phyloP scores from a whole-genome alignment of 2,888 invertebrate genomes.

The Amblyjoppa fuscipennis region DNA sequence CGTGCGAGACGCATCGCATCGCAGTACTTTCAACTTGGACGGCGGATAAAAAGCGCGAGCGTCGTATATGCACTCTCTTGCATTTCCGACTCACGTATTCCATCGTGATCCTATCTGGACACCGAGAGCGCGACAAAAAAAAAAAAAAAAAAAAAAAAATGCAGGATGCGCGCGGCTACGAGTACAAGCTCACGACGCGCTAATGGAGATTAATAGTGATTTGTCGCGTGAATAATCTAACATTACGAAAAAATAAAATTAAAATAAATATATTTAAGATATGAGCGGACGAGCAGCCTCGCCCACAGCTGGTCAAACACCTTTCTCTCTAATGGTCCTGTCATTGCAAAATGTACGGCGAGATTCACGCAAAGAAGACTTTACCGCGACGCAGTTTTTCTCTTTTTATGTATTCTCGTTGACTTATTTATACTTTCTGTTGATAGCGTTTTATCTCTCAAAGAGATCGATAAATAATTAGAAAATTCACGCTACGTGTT shows the following conservation, averaged over 20 bases:
- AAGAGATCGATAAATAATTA: neutral
- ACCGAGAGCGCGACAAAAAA: conserved; percentile 41
- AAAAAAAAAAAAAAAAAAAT: conserved; percentile 17
- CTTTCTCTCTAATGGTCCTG: neutral
- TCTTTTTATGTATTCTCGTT: neutral
- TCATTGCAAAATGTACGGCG: neutral
- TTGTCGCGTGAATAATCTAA: conserved; percentile 37
- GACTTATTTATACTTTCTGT: neutral
- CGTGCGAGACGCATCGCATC: conserved; percentile 4
- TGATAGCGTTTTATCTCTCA: neutral
- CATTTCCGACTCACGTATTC: conserved; percentile 48
- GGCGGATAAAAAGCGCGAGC: neutral
- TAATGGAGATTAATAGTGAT: conserved; percentile 56
- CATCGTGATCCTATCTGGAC: conserved; percentile 50
- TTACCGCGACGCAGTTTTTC: neutral
- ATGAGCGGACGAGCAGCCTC: neutral
- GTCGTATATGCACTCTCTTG: conserved; percentile 13
- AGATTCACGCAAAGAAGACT: neutral
- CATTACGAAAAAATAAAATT: conserved; percentile 3
- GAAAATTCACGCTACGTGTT: neutral
- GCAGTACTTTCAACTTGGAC: neutral
- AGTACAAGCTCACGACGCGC: conserved; percentile 4
- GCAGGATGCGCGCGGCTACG: conserved; percentile 15
- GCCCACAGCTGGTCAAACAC: neutral
- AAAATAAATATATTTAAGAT: neutral